Evolutionary conservation across 2,888 invertebrate genomes (phyloP).

Genomic region (Anagyrus pseudococci): DNA sequence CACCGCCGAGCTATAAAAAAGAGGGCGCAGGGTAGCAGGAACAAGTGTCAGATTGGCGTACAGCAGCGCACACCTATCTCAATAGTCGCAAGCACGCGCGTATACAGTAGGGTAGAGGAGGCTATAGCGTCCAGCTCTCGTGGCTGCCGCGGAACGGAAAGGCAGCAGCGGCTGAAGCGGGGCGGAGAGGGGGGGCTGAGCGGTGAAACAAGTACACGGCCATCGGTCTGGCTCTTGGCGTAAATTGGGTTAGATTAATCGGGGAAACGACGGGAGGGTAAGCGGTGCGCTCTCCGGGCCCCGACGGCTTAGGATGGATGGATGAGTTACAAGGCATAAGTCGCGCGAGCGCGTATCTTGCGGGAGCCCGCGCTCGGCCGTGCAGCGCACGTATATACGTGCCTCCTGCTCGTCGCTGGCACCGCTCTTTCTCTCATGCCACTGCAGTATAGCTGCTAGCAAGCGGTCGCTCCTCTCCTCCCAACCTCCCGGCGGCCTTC

Average conservation of each 20-base stretch:
- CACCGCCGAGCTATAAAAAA: too few species aligned
- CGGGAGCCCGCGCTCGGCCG: neutral
- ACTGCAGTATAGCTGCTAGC: neutral
- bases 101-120: neutral
- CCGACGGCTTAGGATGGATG: constrained; percentile 43
- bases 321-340: constrained; percentile 45
- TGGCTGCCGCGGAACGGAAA: neutral
- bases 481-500: neutral
- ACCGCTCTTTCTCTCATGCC: too few species aligned
- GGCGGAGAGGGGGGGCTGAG: constrained; percentile 15
- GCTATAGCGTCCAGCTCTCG: neutral
- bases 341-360: constrained; percentile 43
- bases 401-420: too few species aligned
- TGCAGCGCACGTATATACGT: neutral
- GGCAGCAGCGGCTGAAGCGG: too few species aligned
- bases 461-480: neutral
- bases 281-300: constrained; percentile 36
- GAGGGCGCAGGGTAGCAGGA: neutral
- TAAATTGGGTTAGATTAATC: constrained; percentile 51
- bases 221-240: constrained; percentile 40
- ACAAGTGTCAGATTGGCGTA: too few species aligned
- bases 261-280: constrained; percentile 36
- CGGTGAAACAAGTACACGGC: constrained; percentile 25
- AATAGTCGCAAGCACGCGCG: too few species aligned
- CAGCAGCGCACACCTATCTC: too few species aligned